Evolutionary conservation across 2,113 vertebrate species (phyloP), one percentile per base, ranked within the genome.

Genomic region (Gavia stellata): DNA sequence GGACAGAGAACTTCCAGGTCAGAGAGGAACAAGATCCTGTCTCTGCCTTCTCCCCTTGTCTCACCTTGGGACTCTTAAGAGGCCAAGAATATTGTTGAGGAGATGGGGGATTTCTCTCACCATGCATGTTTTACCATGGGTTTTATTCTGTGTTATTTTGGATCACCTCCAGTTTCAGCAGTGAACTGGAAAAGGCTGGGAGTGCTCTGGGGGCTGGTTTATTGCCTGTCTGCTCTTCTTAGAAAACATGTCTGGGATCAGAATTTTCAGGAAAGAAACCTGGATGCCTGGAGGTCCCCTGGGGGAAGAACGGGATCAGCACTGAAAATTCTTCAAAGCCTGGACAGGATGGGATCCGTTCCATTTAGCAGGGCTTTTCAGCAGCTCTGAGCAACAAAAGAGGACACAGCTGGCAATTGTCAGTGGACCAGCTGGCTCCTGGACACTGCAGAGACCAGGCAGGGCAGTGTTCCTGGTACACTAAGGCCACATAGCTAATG

Each of bases 1-100:
- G 96, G 99, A 98, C 97, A 97, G 99, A 97, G 99, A 99, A 87
- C 98, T 99, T 92, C 98, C 98, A 99, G 99, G 99, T 99, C 89
- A 98, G 98, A 82, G 61, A 71, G 17, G 12, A 78, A 34, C 17
- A 72, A 53, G 16, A 68, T 53, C 58, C 34, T 45, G 6, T 73
- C n/a, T 71, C 49, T 66, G 50, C 13, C n/a, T 84, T 66, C 81
- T 94, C 62, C 24, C 6, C 12, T 40, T 89, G 26, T 56, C 33
- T 78, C 25, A 42, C 34, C 42, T 72, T 62, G 65, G n/a, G n/a
- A 47, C 56, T 72, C 78, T 45, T 33, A 75, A 81, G 36, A 81
- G 55, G 18, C 75, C 34, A 75, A 81, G 42, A 78, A 34, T 59
- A 26, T 84, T 78, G 21, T 79, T 87, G 38, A 85, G 47, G 36